Percentiles rank a stretch among this genome's conserved stretches.
phyloP scores from a whole-genome alignment of 2,888 invertebrate species.

The Tryphoninae sp. region DNA sequence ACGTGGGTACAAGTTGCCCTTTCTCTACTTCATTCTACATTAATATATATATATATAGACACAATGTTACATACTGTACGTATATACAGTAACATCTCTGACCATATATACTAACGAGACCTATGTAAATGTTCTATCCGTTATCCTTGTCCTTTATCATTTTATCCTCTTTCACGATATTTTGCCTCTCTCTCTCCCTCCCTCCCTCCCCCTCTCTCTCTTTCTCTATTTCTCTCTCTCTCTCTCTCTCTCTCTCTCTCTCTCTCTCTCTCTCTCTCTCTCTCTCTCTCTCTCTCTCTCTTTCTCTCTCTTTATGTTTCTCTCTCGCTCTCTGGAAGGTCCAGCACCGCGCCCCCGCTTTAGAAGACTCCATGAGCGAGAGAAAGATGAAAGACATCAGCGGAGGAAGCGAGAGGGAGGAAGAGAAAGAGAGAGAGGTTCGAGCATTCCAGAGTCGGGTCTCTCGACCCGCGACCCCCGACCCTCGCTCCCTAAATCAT shows the following conservation, averaged over 20 bases:
- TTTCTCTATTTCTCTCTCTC: conserved; percentile 58
- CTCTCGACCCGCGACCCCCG: conserved; percentile 80
- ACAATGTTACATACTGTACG: conserved; percentile 15
- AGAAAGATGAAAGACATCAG: conserved; percentile 33
- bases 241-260: conserved; percentile 48
- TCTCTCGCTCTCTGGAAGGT: conserved; percentile 54
- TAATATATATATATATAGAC: background rate
- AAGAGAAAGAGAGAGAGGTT: conserved; percentile 65
- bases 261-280: conserved; percentile 55
- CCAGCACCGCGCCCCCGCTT: conserved; percentile 52
- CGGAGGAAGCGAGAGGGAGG: conserved; percentile 32
- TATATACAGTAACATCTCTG: conserved; percentile 49
- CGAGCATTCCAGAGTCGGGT: conserved; percentile 78
- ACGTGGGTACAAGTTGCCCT: conserved; percentile 51
- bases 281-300: conserved; percentile 53
- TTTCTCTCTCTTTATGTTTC: conserved; percentile 54
- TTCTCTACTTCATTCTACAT: conserved; percentile 14
- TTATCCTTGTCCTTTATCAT: conserved; percentile 80
- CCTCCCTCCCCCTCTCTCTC: conserved; percentile 66
- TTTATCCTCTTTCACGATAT: conserved; percentile 65
- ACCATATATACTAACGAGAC: conserved; percentile 74
- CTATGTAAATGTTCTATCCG: conserved; percentile 79
- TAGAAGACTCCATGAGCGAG: conserved; percentile 31
- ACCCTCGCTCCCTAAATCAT: conserved; percentile 81
- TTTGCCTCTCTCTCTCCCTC: conserved; percentile 36